Conservation (phyloP, 1,140 invertebrate genomes). For the Panonychus citri region DNA sequence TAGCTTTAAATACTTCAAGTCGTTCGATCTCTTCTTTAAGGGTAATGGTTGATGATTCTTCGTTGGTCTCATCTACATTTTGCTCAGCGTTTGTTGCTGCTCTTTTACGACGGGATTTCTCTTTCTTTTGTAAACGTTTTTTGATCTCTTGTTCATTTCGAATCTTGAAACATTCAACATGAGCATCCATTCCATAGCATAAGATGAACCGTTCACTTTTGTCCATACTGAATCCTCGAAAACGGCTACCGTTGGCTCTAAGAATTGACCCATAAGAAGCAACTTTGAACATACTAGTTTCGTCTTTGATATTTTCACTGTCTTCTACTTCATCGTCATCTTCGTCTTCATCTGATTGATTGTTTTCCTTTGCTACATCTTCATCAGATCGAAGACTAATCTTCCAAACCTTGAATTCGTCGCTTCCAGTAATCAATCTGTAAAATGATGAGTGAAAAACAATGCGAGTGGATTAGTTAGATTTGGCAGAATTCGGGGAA, state of each 20-base stretch:
- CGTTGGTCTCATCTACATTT: background rate
- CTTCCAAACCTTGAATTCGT: conserved; percentile 58
- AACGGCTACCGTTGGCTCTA: conserved; percentile 36
- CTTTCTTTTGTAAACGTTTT: conserved; percentile 44
- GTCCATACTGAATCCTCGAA: conserved; percentile 20
- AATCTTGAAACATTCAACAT: conserved; percentile 61
- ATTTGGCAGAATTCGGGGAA: background rate
- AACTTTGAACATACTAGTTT: conserved; percentile 14
- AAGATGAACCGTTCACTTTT: conserved; percentile 38
- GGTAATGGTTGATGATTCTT: conserved; percentile 8
- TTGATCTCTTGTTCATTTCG: conserved; percentile 49
- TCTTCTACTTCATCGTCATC: conserved; percentile 29
- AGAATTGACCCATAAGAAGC: conserved; percentile 40
- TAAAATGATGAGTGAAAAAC: background rate
- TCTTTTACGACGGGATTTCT: conserved; percentile 2
- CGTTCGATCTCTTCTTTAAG: conserved; percentile 44
- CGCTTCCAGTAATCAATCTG: conserved; percentile 60
- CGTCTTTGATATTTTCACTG: conserved; percentile 25
- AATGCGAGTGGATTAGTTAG: too few relatives aligned
- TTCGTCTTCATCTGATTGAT: conserved; percentile 9
- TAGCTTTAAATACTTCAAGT: conserved; percentile 36
- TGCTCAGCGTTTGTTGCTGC: background rate
- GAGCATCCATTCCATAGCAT: conserved; percentile 56
- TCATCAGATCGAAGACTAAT: conserved; percentile 22
- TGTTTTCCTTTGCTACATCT: background rate